phyloP scores from a whole-genome alignment of 64 coral and sea anemone genomes.

The Actinia tenebrosa region DNA sequence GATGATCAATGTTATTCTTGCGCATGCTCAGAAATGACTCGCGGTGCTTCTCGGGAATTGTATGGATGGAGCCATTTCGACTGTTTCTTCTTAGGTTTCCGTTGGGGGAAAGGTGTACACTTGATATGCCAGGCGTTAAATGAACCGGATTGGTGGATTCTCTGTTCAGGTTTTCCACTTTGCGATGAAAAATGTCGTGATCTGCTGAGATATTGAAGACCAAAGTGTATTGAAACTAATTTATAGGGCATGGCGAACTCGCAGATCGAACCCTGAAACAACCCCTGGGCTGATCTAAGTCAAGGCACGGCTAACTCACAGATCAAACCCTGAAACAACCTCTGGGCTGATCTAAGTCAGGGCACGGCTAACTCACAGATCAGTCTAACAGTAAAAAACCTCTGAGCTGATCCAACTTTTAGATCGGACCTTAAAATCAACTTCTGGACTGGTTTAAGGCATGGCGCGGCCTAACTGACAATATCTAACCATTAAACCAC shows the following conservation, averaged over 20 bases:
- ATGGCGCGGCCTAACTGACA: too few species aligned
- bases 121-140: background rate
- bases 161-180: conserved; percentile 4
- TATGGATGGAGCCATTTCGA: background rate
- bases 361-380: too few species aligned
- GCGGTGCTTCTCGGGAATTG: conserved; percentile 3
- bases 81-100: background rate
- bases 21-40: background rate
- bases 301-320: too few species aligned
- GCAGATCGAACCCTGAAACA: too few species aligned
- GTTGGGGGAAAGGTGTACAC: background rate
- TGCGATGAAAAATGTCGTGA: background rate
- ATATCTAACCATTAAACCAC: too few species aligned
- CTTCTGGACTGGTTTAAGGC: too few species aligned
- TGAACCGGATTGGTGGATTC: background rate
- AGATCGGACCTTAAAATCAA: background rate
- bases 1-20: background rate
- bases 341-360: too few species aligned
- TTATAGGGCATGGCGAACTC: background rate
- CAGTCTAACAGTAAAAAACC: too few species aligned
- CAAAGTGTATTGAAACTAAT: background rate
- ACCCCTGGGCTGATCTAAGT: too few species aligned
- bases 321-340: too few species aligned
- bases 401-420: too few species aligned
- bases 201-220: background rate